Evolutionary conservation across 1,140 invertebrate species (phyloP).

Genomic region (Drosophila serrata): DNA sequence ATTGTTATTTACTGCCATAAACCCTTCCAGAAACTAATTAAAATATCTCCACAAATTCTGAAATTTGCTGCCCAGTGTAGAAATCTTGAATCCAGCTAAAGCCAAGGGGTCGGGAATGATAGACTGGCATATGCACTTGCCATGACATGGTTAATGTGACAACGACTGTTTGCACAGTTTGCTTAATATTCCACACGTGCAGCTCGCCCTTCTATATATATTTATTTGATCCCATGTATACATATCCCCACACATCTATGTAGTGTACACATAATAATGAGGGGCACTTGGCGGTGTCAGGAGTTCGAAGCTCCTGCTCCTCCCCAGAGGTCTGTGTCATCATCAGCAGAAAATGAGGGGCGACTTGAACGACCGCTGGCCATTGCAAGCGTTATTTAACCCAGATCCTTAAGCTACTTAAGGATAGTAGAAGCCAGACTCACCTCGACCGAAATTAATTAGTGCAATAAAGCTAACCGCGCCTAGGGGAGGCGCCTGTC

Average conservation of each 20-base stretch:
- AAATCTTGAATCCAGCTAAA: not conserved
- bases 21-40: not conserved
- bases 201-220: not conserved
- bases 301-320: conserved; percentile 34
- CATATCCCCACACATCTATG: conserved; percentile 9
- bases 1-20: not conserved
- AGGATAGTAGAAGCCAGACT: conserved; percentile 33
- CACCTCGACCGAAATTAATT: conserved; percentile 72
- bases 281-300: conserved; percentile 34
- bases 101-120: conserved; percentile 15
- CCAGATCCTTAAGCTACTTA: conserved; percentile 47
- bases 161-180: conserved; percentile 58
- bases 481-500: conserved; percentile 26
- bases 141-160: conserved; percentile 60
- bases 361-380: conserved; percentile 15
- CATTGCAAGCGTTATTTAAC: conserved; percentile 27
- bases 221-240: not conserved
- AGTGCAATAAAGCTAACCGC: conserved; percentile 63
- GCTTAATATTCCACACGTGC: conserved; percentile 69
- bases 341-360: conserved; percentile 59
- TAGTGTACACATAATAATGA: conserved; percentile 44
- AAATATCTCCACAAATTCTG: not conserved
- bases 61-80: conserved; percentile 1
- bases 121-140: conserved; percentile 54
- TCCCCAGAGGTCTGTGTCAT: conserved; percentile 55